Evolutionary conservation across 2,888 invertebrate genomes (phyloP).

Genomic region (Antheraea yamamai): DNA sequence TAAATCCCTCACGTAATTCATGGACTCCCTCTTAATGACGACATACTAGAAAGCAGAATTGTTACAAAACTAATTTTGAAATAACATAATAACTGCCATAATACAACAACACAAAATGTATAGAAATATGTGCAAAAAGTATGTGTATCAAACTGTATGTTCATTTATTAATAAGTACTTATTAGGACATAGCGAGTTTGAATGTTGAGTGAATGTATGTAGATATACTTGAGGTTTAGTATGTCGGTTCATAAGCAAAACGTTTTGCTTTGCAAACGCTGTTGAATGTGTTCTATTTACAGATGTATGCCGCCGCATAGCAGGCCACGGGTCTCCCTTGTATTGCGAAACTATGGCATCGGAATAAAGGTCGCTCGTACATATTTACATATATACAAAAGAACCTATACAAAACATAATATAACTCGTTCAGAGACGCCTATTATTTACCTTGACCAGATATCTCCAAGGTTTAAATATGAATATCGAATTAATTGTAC

Average conservation of each 20-base stretch:
- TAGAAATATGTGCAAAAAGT: background rate
- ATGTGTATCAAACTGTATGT: background rate
- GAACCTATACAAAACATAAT: slow-evolving; percentile 2
- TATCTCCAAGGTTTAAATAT: slow-evolving; percentile 9
- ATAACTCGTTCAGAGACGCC: background rate
- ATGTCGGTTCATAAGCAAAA: background rate
- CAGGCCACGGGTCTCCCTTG: slow-evolving; percentile 14
- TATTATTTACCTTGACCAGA: background rate
- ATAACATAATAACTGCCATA: background rate
- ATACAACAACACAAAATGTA: background rate
- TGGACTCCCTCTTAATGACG: too few relatives aligned
- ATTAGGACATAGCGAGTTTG: too few relatives aligned
- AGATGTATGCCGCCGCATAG: slow-evolving; percentile 16
- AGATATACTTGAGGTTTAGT: background rate
- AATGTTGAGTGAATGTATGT: slow-evolving; percentile 1
- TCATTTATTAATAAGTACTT: slow-evolving; percentile 4
- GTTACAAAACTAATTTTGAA: background rate
- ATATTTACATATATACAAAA: background rate
- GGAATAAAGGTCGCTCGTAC: slow-evolving; percentile 1
- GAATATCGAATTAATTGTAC: background rate
- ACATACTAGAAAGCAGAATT: background rate
- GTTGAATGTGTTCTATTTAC: slow-evolving; percentile 14
- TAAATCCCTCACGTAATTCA: too few relatives aligned
- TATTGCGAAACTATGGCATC: slow-evolving; percentile 15
- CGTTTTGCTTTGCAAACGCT: slow-evolving; percentile 2